Evolutionary conservation across 2,113 vertebrate species (phyloP).

Genomic region (Gavialis gangeticus): DNA sequence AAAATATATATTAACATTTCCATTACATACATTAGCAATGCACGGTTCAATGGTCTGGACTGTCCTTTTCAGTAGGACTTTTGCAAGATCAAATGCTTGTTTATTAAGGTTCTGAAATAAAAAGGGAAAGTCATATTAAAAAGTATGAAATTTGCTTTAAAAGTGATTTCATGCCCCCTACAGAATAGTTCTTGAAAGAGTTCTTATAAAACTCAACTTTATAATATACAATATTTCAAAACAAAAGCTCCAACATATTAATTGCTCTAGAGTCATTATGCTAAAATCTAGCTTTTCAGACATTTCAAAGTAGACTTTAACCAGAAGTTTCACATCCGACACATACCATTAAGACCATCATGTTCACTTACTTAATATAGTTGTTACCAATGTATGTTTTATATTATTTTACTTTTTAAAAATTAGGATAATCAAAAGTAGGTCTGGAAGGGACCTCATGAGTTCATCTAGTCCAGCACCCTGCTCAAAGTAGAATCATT

Average conservation of each 20-base stretch:
- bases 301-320: neutral
- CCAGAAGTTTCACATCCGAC: neutral
- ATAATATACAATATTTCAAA: neutral
- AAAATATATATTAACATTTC: no score
- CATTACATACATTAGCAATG: conserved; percentile 93
- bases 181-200: neutral
- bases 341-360: neutral
- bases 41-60: conserved; percentile 97
- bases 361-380: neutral
- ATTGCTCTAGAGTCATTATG: neutral
- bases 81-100: conserved; percentile 97
- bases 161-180: neutral
- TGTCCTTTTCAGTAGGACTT: conserved; percentile 96
- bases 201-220: neutral
- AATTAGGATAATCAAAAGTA: no score
- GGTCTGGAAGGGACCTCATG: no score
- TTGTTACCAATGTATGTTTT: no score
- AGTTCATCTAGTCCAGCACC: no score
- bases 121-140: conserved; percentile 13
- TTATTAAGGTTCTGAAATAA: conserved; percentile 96
- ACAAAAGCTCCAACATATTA: neutral
- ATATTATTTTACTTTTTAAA: no score
- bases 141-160: neutral
- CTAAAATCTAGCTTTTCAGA: neutral
- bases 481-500: no score